A percentile compares a stretch with the other conserved stretches of the same genome.
Evolutionary conservation across 1,140 invertebrate species (phyloP).

Genomic region (Holcopasites calliopsidis): DNA sequence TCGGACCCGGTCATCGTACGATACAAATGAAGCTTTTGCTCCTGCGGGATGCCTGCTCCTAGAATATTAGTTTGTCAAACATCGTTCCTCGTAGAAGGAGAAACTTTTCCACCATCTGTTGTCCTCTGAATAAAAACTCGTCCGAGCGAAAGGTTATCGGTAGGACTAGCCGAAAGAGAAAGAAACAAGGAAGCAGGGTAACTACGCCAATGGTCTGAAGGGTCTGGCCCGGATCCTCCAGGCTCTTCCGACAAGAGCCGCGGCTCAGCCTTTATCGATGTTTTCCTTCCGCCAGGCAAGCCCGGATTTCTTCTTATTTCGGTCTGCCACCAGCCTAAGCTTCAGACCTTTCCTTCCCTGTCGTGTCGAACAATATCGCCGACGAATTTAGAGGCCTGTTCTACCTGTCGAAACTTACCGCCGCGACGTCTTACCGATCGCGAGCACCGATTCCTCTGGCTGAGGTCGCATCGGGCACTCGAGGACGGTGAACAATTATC

Average conservation of each 20-base stretch:
- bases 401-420: neutral
- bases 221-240: constrained; percentile 60
- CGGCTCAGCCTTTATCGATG: constrained; percentile 48
- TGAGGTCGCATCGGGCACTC: neutral
- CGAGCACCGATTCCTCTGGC: neutral
- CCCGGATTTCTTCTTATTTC: constrained; percentile 37
- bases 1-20: too few relatives aligned
- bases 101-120: neutral
- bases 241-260: constrained; percentile 37
- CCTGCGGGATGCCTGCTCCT: too few relatives aligned
- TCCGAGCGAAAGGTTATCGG: neutral
- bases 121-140: neutral
- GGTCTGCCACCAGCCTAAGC: neutral
- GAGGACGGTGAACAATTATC: constrained; percentile 2
- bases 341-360: neutral
- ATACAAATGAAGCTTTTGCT: too few relatives aligned
- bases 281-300: constrained; percentile 47
- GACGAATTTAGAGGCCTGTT: neutral
- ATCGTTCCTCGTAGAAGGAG: too few relatives aligned
- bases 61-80: neutral
- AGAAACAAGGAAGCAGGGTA: neutral
- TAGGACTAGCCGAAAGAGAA: neutral
- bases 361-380: neutral
- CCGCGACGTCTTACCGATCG: neutral
- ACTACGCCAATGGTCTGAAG: constrained; percentile 49